Base-by-base conservation (phyloP, 2,888 invertebrate genomes). In the Eutolmus rufibarbis region DNA sequence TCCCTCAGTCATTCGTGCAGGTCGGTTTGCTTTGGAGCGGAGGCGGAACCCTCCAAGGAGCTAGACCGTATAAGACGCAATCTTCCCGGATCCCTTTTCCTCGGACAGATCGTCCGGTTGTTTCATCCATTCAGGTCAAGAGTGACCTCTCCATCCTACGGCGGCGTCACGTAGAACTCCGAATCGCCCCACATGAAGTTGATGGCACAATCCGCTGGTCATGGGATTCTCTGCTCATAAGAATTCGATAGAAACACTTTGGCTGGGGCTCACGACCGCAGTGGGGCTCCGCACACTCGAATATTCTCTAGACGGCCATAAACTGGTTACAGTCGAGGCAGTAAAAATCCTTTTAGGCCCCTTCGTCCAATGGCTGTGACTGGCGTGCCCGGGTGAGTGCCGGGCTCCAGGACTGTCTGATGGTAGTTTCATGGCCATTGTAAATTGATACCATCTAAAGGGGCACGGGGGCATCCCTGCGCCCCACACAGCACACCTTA, bases 361-460 rank as follows among this genome's bases (percentile, higher is more conserved):
- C 51, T 28, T 19, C 23, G 40, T 19, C 23, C 37, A 16, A 43
- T 14, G 43, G 19, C 14, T 43, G 14, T 23, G 43, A 40, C 23
- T 43, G 43, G 43, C 43, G 7, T 23, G 78, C 40, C 23, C 23
- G 40, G 43, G 9, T n/a, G 43, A 51, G 7, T 51, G 23, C 3
- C 23, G 16, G 8, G 9, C 23, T 56, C 34, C 34, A 14, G 12
- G 40, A 51, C 66, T 82, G 57, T 57, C 82, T 82, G 56, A 34
- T n/a, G n/a, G 79, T 43, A 37, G 23, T 57, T 79, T 82, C 37
- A 57, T 57, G 37, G 57, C 82, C 31, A 82, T 57, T 82, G 82
- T 82, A 82, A 82, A 57, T 82, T 82, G 82, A 82, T 66, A 82
- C 37, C 56, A 82, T 82, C 82, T 56, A 82, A 82, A 51, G 57